Conservation (phyloP, 2,888 invertebrate genomes). For the Ashinkailepas kermadecensis region DNA sequence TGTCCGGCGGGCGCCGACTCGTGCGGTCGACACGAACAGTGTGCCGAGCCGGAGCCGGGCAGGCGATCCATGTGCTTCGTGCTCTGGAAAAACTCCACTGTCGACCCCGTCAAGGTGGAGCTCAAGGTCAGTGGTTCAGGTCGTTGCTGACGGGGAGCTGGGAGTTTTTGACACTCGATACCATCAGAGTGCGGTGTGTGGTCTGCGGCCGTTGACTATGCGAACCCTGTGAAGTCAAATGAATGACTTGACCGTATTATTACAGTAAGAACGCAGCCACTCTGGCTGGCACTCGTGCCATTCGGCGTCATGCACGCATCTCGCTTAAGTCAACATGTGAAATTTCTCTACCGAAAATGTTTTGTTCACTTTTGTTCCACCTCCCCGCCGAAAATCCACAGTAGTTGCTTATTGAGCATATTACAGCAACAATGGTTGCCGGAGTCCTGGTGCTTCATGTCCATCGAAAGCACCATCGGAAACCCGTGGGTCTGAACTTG, state of each 20-base stretch:
- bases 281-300: no score
- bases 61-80: constrained; percentile 13
- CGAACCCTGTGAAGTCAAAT: background rate
- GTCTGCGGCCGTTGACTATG: background rate
- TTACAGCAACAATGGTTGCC: no score
- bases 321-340: no score
- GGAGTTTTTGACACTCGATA: fast-evolving
- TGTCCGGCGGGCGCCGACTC: background rate
- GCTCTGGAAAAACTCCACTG: background rate
- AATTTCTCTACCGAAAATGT: no score
- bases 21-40: background rate
- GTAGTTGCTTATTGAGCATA: no score
- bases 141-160: background rate
- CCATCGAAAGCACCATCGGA: no score
- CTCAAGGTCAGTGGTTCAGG: background rate
- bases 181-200: background rate
- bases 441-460: no score
- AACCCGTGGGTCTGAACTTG: no score
- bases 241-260: background rate
- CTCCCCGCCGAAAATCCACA: no score
- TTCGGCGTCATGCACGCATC: no score
- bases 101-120: constrained; percentile 3
- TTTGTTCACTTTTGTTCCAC: no score
- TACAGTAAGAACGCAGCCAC: background rate
- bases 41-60: background rate